phyloP scores from a whole-genome alignment of 2,888 invertebrate genomes.

The Anodontia alba region DNA sequence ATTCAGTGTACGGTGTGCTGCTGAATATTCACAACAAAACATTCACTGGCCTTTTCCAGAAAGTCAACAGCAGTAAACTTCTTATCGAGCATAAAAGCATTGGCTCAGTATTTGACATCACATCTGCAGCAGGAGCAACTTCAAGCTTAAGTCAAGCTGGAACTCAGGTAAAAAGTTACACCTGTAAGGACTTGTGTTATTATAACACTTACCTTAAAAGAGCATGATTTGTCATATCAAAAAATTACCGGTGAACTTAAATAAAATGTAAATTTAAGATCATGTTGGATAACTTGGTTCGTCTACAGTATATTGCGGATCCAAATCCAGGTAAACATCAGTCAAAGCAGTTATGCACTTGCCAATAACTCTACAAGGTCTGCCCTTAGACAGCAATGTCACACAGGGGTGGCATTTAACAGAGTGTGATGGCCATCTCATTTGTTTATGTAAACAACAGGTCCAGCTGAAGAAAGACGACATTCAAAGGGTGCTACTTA shows the following conservation, averaged over 20 bases:
- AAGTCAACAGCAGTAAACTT: conserved; percentile 35
- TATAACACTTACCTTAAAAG: conserved; percentile 48
- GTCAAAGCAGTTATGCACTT: conserved; percentile 49
- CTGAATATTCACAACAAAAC: conserved; percentile 39
- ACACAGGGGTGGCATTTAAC: conserved; percentile 40
- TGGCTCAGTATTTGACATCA: conserved; percentile 42
- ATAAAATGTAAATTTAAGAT: conserved; percentile 12
- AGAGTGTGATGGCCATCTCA: conserved; percentile 38
- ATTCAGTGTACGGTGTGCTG: conserved; percentile 31
- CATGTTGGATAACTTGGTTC: conserved; percentile 44
- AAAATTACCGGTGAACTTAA: neutral
- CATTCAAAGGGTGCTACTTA: neutral
- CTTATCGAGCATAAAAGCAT: conserved; percentile 38
- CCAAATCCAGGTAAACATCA: conserved; percentile 40
- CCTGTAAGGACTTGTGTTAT: conserved; percentile 33
- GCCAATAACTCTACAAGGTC: conserved; percentile 48
- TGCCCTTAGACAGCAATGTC: conserved; percentile 39
- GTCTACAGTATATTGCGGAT: conserved; percentile 32
- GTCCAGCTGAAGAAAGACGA: neutral
- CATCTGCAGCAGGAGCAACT: conserved; percentile 29
- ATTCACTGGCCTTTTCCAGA: conserved; percentile 43
- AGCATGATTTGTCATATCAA: conserved; percentile 13
- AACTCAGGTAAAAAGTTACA: conserved; percentile 25
- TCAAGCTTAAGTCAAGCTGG: conserved; percentile 28
- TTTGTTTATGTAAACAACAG: conserved; percentile 36